Conservation (phyloP, 2,113 vertebrate genomes). For the Mungos mungo region DNA sequence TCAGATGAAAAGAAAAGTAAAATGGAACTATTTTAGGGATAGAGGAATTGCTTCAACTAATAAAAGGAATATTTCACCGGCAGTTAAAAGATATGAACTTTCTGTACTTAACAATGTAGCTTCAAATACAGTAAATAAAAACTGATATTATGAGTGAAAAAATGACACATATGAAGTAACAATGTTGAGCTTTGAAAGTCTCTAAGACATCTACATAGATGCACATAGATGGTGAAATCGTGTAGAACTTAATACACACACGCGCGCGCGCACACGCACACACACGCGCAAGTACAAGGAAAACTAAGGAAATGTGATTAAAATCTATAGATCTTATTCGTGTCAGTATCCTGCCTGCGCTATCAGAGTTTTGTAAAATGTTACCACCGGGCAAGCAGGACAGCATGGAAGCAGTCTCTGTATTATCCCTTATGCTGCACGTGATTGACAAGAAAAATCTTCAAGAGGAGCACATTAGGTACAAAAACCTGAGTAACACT, state of each 20-base stretch:
- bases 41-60: not conserved
- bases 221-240: not conserved
- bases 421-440: not conserved
- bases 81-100: not conserved
- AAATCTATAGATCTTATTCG: not conserved
- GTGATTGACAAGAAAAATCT: not conserved
- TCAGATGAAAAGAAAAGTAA: not conserved
- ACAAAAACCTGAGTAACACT: not conserved
- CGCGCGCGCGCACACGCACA: not conserved
- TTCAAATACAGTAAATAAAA: not conserved
- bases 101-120: not conserved
- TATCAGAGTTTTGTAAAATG: not conserved
- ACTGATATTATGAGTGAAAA: not conserved
- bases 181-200: not conserved
- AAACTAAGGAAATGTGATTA: not conserved
- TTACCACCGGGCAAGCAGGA: not conserved
- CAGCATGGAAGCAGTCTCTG: not conserved
- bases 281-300: not conserved
- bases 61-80: not conserved
- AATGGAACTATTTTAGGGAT: not conserved
- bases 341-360: not conserved
- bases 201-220: not conserved
- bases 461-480: not conserved
- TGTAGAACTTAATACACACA: not conserved
- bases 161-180: not conserved